Conservation (phyloP, 2,888 invertebrate species). For the Spodoptera picta region DNA sequence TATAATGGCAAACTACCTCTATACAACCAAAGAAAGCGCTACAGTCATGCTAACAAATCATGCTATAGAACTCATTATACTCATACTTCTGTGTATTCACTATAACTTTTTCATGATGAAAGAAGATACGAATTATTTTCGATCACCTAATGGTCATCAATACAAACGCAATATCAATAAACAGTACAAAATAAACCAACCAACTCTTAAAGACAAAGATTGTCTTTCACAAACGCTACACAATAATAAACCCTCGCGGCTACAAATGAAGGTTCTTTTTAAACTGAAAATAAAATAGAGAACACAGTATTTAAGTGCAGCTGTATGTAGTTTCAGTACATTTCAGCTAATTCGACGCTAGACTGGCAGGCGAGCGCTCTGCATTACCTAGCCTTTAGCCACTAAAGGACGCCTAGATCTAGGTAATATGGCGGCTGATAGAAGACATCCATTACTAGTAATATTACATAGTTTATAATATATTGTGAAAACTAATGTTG, state of each 20-base stretch:
- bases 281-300: slow-evolving; percentile 44
- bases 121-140: background rate
- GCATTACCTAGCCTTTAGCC: background rate
- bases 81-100: no score
- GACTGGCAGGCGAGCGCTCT: slow-evolving; percentile 48
- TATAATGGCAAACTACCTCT: no score
- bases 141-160: no score
- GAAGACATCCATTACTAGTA: slow-evolving; percentile 1
- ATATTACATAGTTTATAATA: slow-evolving; percentile 1
- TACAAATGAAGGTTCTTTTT: slow-evolving; percentile 12
- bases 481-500: slow-evolving; percentile 2
- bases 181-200: no score
- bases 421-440: slow-evolving; percentile 10
- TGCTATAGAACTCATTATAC: no score
- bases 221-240: no score
- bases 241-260: slow-evolving; percentile 4
- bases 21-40: no score
- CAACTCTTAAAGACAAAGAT: no score
- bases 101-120: no score
- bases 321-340: slow-evolving; percentile 20
- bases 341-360: slow-evolving; percentile 54
- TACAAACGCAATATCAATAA: no score
- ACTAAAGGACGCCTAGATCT: background rate
- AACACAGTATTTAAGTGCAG: slow-evolving; percentile 44
- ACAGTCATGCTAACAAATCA: no score